Base-by-base conservation (phyloP, 2,113 vertebrate species). In the Turdus rufiventris region DNA sequence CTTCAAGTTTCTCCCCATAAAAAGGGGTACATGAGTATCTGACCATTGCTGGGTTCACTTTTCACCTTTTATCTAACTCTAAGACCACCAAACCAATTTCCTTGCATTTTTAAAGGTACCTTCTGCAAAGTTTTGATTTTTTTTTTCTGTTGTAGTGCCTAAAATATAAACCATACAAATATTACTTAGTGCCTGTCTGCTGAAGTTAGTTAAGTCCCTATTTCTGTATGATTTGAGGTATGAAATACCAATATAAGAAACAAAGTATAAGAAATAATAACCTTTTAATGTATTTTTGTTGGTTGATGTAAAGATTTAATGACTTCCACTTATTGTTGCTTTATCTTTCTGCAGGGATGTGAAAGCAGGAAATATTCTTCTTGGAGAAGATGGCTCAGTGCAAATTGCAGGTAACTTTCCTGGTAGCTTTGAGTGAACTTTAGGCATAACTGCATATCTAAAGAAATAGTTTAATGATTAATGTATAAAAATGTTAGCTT, bases 341-440 rank as follows among this genome's bases (percentile, higher is more conserved):
- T 92, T 93, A 34, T 97, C 73, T 92, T 80, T 61, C 94, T 85
- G 45, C 98, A 99, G 99, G 97, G 99, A 99, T 97, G 98, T 99
- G 91, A 99, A 99, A 97, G 99, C 99, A 94, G 99, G 99, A 96
- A 99, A 99, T 96, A 99, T 99, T 97, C 98, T 99, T 93, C 98
- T 99, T 43, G 99, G 99, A 88, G 99, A 99, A 68, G 99, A 99
- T 89, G 99, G 99, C 93, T 99, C 99, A 2, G 99, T 99, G 75
- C 99, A 99, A 96, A 99, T 99, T 89, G 99, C 99, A 98, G 99
- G 99, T 99, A 98, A 98, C 45, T 87, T 88, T 60, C 36, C 38
- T 63, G 38, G 16, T 34, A 40, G 11, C 33, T 74, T 66, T 78
- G 56, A 51, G 36, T 66, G 62, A 88, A 76, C 14, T 51, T 66